phyloP scores from a whole-genome alignment of 2,113 vertebrate species.

The Corythornis cristatus region DNA sequence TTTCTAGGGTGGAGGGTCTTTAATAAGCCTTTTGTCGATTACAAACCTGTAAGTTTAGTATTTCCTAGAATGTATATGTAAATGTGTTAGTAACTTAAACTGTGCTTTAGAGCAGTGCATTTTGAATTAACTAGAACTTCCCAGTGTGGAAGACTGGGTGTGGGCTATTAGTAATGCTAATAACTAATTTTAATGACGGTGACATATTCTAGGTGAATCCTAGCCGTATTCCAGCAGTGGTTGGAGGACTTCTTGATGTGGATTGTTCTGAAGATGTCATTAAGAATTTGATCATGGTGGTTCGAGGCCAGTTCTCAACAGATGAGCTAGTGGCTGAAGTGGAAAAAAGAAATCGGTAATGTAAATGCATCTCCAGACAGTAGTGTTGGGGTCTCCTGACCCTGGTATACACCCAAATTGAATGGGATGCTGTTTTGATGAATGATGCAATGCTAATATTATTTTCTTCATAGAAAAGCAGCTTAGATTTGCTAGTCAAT shows the following conservation, averaged over 20 bases:
- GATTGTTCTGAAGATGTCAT: constrained; percentile 94
- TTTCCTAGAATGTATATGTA: neutral
- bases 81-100: neutral
- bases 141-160: neutral
- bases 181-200: neutral
- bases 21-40: neutral
- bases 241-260: constrained; percentile 91
- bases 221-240: constrained; percentile 89
- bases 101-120: neutral
- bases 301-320: constrained; percentile 92
- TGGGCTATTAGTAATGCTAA: neutral
- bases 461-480: neutral
- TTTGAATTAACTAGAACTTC: neutral
- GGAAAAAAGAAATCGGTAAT: constrained; percentile 92
- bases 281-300: constrained; percentile 91
- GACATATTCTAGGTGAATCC: constrained; percentile 86
- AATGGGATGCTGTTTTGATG: neutral
- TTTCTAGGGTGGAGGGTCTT: neutral
- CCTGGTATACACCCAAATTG: neutral
- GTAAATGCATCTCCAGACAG: neutral
- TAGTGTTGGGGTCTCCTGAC: neutral
- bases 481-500: neutral
- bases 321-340: constrained; percentile 93
- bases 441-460: neutral
- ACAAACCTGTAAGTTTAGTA: neutral